Base-by-base conservation (phyloP, 2,113 vertebrate genomes). In the Dromiciops gliroides region DNA sequence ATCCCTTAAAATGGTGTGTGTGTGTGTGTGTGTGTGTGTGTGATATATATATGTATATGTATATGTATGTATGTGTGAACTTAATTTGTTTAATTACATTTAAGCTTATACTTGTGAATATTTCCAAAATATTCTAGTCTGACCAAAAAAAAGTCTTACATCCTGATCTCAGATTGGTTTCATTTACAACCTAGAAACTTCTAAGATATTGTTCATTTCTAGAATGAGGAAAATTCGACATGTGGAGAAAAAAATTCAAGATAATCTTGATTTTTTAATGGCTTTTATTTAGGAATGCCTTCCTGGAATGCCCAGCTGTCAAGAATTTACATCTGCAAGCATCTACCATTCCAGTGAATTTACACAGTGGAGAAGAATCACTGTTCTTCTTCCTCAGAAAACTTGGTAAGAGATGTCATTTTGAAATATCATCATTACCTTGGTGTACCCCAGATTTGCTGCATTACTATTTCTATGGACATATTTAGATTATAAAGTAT, bases 251-350 rank as follows among this genome's bases (percentile, higher is more conserved):
- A 83, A 44, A 44, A 4, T 8, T 2, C 10, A 97, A 8, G 10
- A 89, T 96, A 91, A 96, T 56, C 92, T 89, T 97, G 11, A 2
- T 90, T 95, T 97, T 97, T 60, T 51, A 93, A 96, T 98, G 7
- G 94, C 89, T 98, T 92, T 88, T 95, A 98, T 97, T 91, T 97
- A 99, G 99, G 99, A 99, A 97, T 99, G 99, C 97, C 99, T 99
- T 95, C 99, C 99, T 52, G 99, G 99, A 94, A 99, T 99, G 99
- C 99, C 99, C 0, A 99, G 99, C 98, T 99, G 99, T 97, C 99
- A 99, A 83, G 99, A 99, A 98, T 99, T 99, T 96, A 99, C 99
- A 53, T 99, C 99, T 67, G 99, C 99, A 95, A 99, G 99, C 97
- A 98, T 99, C 95, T 99, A 99, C 98, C 99, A 99, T 94, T 99